A percentile compares a stretch with the other conserved stretches of the same genome.
These are phyloP conservation scores for Eonycteris spelaea DNA, from an alignment of 2,113 vertebrate species.

Conservation along the genomic window DNA sequence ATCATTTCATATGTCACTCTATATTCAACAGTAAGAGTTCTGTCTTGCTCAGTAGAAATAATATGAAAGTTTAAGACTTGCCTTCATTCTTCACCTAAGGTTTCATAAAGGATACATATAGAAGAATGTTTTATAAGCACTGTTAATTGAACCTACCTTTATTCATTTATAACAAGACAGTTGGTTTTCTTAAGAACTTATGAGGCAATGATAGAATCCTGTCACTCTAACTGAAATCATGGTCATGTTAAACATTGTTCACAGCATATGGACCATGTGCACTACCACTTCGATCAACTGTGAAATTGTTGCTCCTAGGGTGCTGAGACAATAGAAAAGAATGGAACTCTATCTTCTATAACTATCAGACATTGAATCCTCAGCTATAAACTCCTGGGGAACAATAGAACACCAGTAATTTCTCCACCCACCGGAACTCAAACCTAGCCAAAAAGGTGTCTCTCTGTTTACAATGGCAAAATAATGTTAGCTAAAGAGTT, in stretches of 20 bases:
- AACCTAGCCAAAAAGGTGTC: not conserved
- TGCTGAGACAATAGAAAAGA: constrained; percentile 18
- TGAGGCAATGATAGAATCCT: not conserved
- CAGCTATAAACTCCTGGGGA: not conserved
- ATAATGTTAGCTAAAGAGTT: not conserved
- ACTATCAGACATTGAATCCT: not conserved
- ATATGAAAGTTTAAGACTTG: not conserved
- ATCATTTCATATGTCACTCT: not conserved
- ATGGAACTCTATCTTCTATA: not conserved
- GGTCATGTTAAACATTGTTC: not conserved
- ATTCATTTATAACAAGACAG: constrained; percentile 11
- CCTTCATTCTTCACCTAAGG: not conserved
- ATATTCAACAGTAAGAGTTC: not conserved
- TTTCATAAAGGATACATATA: constrained; percentile 5
- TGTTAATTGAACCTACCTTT: constrained; percentile 16
- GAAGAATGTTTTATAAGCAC: constrained; percentile 11
- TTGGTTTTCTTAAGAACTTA: constrained; percentile 4
- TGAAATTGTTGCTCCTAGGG: not conserved
- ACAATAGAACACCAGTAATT: constrained; percentile 1
- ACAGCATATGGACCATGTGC: not conserved
- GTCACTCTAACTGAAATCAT: constrained; percentile 17
- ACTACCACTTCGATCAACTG: not conserved
- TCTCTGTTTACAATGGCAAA: not conserved
- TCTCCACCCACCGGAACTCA: not conserved
- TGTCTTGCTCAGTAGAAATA: constrained; percentile 29